A percentile compares a stretch with the other conserved stretches of the same genome.
Conservation (phyloP, 2,888 invertebrate species). For the Argyresthia goedartella region DNA sequence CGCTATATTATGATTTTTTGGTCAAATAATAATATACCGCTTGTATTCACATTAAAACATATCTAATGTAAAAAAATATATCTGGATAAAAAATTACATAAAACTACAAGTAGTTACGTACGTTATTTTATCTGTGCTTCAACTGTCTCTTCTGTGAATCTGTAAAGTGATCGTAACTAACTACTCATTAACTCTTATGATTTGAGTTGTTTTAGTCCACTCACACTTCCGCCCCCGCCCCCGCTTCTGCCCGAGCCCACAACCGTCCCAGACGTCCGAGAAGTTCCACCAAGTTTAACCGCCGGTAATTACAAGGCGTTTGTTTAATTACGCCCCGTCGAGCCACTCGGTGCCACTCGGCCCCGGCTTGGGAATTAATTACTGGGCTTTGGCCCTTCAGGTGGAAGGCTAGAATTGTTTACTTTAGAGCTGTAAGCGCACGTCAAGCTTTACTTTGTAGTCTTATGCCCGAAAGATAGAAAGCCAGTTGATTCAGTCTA, state of each 20-base stretch:
- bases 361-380: conserved; percentile 43
- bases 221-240: neutral
- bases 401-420: neutral
- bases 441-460: neutral
- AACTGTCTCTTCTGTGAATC: too few species aligned
- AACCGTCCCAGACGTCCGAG: conserved; percentile 37
- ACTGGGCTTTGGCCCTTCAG: conserved; percentile 23
- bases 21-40: too few species aligned
- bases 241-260: neutral
- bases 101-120: too few species aligned
- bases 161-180: too few species aligned
- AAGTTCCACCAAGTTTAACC: conserved; percentile 44
- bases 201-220: neutral
- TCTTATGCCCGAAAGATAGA: too few species aligned
- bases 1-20: too few species aligned
- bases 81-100: neutral
- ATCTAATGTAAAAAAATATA: neutral
- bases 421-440: neutral
- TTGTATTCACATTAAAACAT: neutral
- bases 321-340: conserved; percentile 62
- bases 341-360: conserved; percentile 34
- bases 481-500: too few species aligned
- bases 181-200: neutral
- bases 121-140: too few species aligned
- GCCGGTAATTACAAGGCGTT: conserved; percentile 64